phyloP scores from a whole-genome alignment of 1,140 invertebrate species.

The Heliothis subflexa region DNA sequence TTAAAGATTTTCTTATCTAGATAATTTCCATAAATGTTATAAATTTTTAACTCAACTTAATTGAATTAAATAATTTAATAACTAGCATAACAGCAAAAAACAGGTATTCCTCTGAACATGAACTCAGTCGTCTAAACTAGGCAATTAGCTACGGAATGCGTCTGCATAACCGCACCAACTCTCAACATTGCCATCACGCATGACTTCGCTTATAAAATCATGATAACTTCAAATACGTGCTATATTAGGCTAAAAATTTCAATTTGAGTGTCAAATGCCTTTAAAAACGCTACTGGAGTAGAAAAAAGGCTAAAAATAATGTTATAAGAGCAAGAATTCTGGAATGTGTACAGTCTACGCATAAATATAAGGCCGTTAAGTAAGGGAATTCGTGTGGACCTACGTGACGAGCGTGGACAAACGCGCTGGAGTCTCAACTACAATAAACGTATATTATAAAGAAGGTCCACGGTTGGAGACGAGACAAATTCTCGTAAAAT shows the following conservation, averaged over 20 bases:
- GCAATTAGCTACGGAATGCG: slow-evolving; percentile 12
- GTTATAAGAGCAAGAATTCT: slow-evolving; percentile 10
- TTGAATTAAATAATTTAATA: too few species aligned
- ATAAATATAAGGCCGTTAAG: slow-evolving; percentile 43
- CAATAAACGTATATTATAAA: background rate
- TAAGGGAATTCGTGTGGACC: slow-evolving; percentile 38
- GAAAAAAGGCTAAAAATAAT: slow-evolving; percentile 16
- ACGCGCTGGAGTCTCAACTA: background rate
- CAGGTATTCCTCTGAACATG: too few species aligned
- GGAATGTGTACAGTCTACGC: slow-evolving; percentile 40
- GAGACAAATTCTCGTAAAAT: too few species aligned
- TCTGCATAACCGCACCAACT: slow-evolving; percentile 1
- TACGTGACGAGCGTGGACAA: slow-evolving; percentile 31
- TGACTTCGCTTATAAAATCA: slow-evolving; percentile 16
- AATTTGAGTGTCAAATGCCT: background rate
- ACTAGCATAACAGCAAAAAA: too few species aligned
- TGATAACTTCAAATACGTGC: background rate
- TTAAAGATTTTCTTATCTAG: too few species aligned
- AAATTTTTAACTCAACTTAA: too few species aligned
- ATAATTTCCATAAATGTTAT: too few species aligned
- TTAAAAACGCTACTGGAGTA: slow-evolving; percentile 6
- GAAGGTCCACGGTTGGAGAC: background rate
- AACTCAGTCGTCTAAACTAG: background rate
- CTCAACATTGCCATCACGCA: slow-evolving; percentile 3
- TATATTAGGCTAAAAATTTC: background rate